Evolutionary conservation across 2,888 invertebrate species (phyloP).

Genomic region (Physocephala rufipes): DNA sequence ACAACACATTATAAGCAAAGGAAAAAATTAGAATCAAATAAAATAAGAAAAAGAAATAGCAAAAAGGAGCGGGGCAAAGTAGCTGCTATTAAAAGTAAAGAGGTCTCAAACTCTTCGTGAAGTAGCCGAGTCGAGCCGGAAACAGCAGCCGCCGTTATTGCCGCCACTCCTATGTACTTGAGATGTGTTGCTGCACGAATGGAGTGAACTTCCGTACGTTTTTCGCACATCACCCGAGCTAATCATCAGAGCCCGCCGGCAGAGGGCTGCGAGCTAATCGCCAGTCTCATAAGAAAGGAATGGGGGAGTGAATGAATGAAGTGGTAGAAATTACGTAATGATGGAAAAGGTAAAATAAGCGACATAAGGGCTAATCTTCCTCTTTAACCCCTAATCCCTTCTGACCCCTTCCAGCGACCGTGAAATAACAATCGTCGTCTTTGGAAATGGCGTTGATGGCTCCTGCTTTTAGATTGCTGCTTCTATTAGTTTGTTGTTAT

Average conservation of each 20-base stretch:
- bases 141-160: conserved; percentile 33
- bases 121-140: conserved; percentile 30
- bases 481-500: conserved; percentile 14
- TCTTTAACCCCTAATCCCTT: too few species aligned
- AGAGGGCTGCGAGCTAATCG: background rate
- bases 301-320: background rate
- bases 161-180: conserved; percentile 30
- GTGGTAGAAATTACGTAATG: background rate
- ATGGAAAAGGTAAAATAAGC: background rate
- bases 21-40: background rate
- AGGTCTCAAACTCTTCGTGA: conserved; percentile 20
- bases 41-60: background rate
- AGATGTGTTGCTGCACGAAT: conserved; percentile 39
- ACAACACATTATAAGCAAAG: background rate
- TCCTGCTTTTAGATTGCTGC: conserved; percentile 14
- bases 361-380: background rate
- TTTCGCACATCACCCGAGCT: conserved; percentile 29
- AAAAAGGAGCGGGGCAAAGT: background rate
- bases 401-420: too few species aligned
- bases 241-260: conserved; percentile 26
- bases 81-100: conserved; percentile 12
- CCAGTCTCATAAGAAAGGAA: background rate
- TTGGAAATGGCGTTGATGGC: background rate
- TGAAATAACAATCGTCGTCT: too few species aligned
- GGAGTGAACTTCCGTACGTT: conserved; percentile 36